Base-by-base conservation (phyloP, 2,888 invertebrate genomes). In the Drosophila affinis region DNA sequence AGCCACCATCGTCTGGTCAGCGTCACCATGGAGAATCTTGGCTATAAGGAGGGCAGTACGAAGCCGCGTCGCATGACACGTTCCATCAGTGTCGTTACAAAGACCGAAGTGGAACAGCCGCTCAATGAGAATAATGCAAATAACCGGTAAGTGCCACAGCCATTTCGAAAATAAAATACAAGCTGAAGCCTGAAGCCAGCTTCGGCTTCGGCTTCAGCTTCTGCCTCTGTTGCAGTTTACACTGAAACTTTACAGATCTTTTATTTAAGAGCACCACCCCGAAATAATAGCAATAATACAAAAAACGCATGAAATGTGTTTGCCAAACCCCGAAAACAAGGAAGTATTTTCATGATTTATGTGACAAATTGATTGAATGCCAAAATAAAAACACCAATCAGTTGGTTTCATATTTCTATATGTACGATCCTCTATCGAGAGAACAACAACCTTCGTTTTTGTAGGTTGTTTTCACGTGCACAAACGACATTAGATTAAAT, bases 11-110 rank as follows among this genome's bases (percentile, higher is more conserved):
- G 44, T 75, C 64, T 79, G 74, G 47, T 52, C 64, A 64, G 58
- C 39, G 39, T 39, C 39, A 65, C 55, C 69, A 93, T 94, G 94
- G 94, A 94, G 92, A 94, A 94, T 93, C 94, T 94, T 90, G 94
- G 94, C 84, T 94, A 94, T 90, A 94, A 94, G 93, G 94, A 94
- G 88, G 92, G 92, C 77, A 91, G 92, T 67, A 88, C 91, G 47
- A 92, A 92, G 80, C 92, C 92, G 69, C 89, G 92, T 72, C 90
- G 92, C 68, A 91, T 92, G 85, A 89, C 91, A 77, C 89, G 92
- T 85, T 91, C 92, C 70, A 91, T 92, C 67, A 92, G 92, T 81
- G 90, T 91, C 73, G 90, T 91, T 62, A 90, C 91, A 73, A 92
- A 92, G 80, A 91, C 90, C 90, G 92, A 92, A 80, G 84, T 88